A percentile compares a stretch with the other conserved stretches of the same genome.
Evolutionary conservation across 2,113 vertebrate genomes (phyloP).

Genomic region (Deroptyus accipitrinus): DNA sequence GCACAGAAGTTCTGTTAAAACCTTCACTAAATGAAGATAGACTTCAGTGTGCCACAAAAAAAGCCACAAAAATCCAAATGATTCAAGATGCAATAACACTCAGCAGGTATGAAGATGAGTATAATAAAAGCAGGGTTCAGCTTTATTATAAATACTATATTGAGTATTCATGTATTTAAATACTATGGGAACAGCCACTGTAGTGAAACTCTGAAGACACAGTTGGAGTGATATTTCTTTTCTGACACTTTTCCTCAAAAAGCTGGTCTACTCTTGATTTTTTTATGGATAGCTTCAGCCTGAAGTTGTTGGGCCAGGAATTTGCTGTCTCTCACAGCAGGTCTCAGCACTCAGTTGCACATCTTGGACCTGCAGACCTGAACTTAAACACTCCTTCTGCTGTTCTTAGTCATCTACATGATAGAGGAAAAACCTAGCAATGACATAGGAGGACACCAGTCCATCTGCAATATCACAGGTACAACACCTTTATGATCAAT

Average conservation of each 20-base stretch:
- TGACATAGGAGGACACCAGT: neutral
- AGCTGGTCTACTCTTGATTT: neutral
- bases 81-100: neutral
- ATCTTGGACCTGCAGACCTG: neutral
- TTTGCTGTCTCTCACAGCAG: neutral
- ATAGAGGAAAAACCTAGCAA: neutral
- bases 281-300: neutral
- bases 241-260: neutral
- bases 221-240: neutral
- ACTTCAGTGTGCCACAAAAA: neutral
- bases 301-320: neutral
- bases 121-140: neutral
- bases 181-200: neutral
- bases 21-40: neutral
- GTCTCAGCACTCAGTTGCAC: neutral
- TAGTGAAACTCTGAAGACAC: neutral
- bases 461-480: neutral
- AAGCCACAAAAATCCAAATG: neutral
- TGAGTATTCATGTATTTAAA: neutral
- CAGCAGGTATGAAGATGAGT: neutral
- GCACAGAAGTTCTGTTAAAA: neutral
- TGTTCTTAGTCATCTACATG: neutral
- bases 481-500: neutral
- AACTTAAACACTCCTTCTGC: neutral
- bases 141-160: neutral